phyloP scores from a whole-genome alignment of 2,888 invertebrate species.

The Nymphalis urticae region DNA sequence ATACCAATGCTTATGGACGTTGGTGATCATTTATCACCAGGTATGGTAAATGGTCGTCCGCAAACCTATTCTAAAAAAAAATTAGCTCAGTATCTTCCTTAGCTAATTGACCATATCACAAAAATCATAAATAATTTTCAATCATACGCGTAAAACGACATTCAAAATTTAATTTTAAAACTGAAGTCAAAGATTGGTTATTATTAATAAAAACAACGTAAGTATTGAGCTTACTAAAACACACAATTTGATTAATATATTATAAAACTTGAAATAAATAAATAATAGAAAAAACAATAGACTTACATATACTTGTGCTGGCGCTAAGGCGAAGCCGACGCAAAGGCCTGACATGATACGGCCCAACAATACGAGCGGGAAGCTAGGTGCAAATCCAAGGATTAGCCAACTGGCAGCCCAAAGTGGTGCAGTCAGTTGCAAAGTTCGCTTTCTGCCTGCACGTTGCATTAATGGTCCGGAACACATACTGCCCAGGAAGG shows the following conservation, averaged over 20 bases:
- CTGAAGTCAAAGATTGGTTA: too few relatives aligned
- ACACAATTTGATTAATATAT: background rate
- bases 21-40: too few relatives aligned
- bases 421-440: constrained; percentile 75
- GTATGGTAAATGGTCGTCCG: too few relatives aligned
- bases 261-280: background rate
- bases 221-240: constrained; percentile 7
- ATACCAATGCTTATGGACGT: too few relatives aligned
- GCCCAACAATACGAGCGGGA: constrained; percentile 75
- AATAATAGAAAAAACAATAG: background rate
- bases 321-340: constrained; percentile 82
- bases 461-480: constrained; percentile 79
- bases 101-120: too few relatives aligned
- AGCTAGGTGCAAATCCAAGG: constrained; percentile 74
- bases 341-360: constrained; percentile 82
- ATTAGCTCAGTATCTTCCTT: too few relatives aligned
- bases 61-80: too few relatives aligned
- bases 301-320: constrained; percentile 84
- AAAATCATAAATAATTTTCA: too few relatives aligned
- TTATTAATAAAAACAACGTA: too few relatives aligned
- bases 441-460: constrained; percentile 76
- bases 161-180: too few relatives aligned
- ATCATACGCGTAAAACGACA: too few relatives aligned
- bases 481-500: constrained; percentile 78
- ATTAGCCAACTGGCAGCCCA: constrained; percentile 80